Base-by-base conservation (phyloP, 2,797 vertebrate genomes). In the Centroberyx gerrardi region DNA sequence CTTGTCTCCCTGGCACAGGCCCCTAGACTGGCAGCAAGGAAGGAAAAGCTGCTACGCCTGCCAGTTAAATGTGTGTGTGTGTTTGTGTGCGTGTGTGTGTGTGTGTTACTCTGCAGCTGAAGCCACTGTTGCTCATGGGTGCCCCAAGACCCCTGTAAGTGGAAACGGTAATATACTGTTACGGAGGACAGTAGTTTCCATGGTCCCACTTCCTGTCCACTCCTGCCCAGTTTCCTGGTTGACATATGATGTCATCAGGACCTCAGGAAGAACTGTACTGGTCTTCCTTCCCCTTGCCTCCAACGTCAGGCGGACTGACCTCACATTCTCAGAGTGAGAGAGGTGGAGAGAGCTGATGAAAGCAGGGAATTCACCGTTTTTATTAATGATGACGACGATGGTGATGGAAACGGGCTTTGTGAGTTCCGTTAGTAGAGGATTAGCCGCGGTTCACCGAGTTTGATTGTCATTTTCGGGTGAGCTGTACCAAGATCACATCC, bases 211-310 rank as follows among this genome's bases (percentile, higher is more conserved):
- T 96, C 94, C 93, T 92, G 87, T 91, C 85, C 88, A 77, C 85
- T 78, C 51, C 78, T 89, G 4, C 90, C 87, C 81, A 72, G 87
- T 75, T 95, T 96, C 95, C 95, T 94, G 91, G 91, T 91, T 78
- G 87, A 85, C 79, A 62, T 81, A 73, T 95, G 94, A 96, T 93
- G 91, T 96, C 94, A 96, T 77, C 14, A 61, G 58, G 56, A 88
- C 82, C 54, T 89, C 84, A 90, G 91, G 90, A 93, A 93, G 90
- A 86, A 13, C 9, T 62, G 78, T 74, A 10, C 83, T 82, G 75
- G 78, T 86, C 72, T 77, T 67, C 88, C 68, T 82, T 12, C 55
- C 72, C 80, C 69, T 62, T 49, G 22, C 71, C 69, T 81, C 79
- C 77, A 81, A 82, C 70, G 76, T 62, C 66, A 72, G 62, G 27